Percentiles rank a stretch among this genome's conserved stretches.
These are phyloP conservation scores for Riparia riparia DNA, from an alignment of 2,113 vertebrate species.

Conservation along the genomic window DNA sequence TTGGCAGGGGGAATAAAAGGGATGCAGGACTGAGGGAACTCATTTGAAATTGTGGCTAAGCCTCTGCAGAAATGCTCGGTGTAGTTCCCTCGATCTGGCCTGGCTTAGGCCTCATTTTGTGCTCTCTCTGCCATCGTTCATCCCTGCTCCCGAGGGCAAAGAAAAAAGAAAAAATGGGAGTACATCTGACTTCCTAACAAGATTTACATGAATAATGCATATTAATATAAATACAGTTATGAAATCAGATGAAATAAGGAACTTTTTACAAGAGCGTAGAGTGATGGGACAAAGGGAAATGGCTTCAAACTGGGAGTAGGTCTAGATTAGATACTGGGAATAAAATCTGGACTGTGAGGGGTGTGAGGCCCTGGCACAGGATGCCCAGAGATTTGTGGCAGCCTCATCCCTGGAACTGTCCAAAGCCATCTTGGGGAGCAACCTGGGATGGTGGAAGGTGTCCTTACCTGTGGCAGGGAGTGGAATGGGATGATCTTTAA, in stretches of 20 bases:
- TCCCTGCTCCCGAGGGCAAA: neutral
- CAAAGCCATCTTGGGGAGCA: neutral
- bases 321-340: neutral
- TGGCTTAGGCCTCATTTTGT: neutral
- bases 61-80: neutral
- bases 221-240: neutral
- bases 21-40: neutral
- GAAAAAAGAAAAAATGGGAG: neutral
- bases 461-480: neutral
- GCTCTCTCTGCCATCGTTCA: rapidly evolving
- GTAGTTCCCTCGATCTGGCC: neutral
- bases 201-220: neutral
- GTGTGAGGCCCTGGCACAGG: neutral
- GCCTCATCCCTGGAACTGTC: neutral
- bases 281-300: too few species aligned
- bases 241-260: neutral
- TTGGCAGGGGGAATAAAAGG: neutral
- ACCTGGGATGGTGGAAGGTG: neutral
- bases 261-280: neutral
- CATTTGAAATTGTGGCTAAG: neutral
- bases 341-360: neutral
- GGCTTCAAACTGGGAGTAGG: neutral
- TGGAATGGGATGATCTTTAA: neutral
- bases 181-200: neutral
- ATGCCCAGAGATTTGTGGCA: neutral